These are phyloP conservation scores for Eupithecia pulchellata DNA, from an alignment of 2,888 invertebrate genomes.

Conservation along the genomic window DNA sequence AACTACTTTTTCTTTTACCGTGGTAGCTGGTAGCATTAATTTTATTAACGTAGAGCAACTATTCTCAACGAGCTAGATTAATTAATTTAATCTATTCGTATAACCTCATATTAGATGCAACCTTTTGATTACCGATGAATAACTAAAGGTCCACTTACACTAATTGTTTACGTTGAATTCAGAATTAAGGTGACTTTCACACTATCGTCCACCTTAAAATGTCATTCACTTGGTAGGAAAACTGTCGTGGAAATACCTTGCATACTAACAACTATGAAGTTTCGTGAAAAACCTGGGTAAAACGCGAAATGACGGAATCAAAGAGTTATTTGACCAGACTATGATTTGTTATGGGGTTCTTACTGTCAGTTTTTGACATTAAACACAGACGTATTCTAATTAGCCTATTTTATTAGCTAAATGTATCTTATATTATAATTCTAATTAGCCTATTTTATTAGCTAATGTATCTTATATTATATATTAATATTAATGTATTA, in stretches of 20 bases:
- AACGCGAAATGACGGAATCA: background rate
- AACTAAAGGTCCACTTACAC: conserved; percentile 36
- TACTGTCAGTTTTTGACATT: too few species aligned
- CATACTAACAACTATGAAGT: conserved; percentile 32
- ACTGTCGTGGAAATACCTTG: conserved; percentile 36
- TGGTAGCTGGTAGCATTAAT: background rate
- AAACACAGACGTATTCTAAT: too few species aligned
- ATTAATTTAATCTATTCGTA: conserved; percentile 1
- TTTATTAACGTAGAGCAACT: background rate
- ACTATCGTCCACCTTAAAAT: conserved; percentile 29
- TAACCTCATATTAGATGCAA: conserved; percentile 21
- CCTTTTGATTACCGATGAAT: conserved; percentile 33
- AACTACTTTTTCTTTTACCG: background rate
- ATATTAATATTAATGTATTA: too few species aligned
- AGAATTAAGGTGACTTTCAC: conserved; percentile 42
- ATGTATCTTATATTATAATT: too few species aligned
- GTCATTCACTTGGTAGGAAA: conserved; percentile 39
- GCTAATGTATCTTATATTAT: too few species aligned
- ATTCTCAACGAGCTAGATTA: background rate
- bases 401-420: too few species aligned
- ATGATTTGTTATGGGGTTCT: too few species aligned
- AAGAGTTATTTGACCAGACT: background rate
- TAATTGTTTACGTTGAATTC: conserved; percentile 37
- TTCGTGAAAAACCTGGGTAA: conserved; percentile 27
- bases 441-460: too few species aligned